Conservation (phyloP, 2,888 invertebrate species). For the Agrenia bidenticulata region DNA sequence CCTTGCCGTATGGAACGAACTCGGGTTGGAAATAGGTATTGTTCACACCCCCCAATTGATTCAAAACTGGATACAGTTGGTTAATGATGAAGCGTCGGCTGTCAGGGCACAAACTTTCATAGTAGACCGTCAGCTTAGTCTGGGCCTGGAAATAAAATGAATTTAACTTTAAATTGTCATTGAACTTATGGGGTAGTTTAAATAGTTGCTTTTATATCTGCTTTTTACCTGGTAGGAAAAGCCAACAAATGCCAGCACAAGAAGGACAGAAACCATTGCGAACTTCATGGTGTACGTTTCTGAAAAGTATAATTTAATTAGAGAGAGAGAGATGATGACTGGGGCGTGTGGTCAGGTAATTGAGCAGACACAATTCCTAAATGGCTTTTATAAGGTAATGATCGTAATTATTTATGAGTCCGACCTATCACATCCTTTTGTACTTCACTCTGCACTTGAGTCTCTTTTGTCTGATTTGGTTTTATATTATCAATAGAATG, state of each 20-base stretch:
- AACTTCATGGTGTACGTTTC: too few relatives aligned
- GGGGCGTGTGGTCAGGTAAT: too few relatives aligned
- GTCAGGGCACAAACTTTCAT: constrained; percentile 38
- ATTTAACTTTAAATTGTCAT: not conserved
- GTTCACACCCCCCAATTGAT: constrained; percentile 27
- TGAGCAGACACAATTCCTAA: too few relatives aligned
- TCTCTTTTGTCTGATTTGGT: too few relatives aligned
- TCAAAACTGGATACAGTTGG: constrained; percentile 38
- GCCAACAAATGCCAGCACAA: constrained; percentile 1
- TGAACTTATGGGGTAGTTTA: not conserved
- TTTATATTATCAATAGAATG: too few relatives aligned
- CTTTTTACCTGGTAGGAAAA: not conserved
- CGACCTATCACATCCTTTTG: too few relatives aligned
- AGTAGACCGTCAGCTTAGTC: constrained; percentile 32
- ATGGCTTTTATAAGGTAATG: too few relatives aligned
- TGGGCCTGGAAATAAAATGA: constrained; percentile 26
- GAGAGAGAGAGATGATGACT: too few relatives aligned
- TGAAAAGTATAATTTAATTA: too few relatives aligned
- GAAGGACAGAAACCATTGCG: not conserved
- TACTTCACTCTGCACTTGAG: too few relatives aligned
- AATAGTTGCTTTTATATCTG: not conserved
- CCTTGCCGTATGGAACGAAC: constrained; percentile 42
- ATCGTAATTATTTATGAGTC: too few relatives aligned
- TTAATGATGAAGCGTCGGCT: constrained; percentile 38
- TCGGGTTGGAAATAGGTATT: constrained; percentile 32